Percentiles rank a stretch among this genome's conserved stretches.
These are phyloP conservation scores for Lepeophtheirus nordmannii DNA, from an alignment of 2,888 invertebrate species.

Conservation along the genomic window DNA sequence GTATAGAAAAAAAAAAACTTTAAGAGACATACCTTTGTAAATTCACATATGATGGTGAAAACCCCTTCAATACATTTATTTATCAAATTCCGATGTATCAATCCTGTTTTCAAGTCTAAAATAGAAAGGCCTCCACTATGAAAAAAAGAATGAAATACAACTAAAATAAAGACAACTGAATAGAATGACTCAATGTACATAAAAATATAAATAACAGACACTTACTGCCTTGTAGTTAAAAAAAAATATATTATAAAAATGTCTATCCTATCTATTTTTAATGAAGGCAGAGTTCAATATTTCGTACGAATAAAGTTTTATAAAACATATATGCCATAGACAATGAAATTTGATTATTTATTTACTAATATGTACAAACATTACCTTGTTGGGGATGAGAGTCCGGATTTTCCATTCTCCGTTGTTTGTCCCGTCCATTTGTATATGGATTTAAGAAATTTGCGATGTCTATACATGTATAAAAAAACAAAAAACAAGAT, in stretches of 20 bases:
- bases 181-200: too few species aligned
- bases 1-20: too few species aligned
- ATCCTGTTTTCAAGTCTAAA: constrained; percentile 5
- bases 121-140: constrained; percentile 2
- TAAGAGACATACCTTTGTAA: not conserved
- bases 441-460: not conserved
- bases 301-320: too few species aligned
- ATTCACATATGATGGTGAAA: not conserved
- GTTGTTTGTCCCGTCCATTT: constrained; percentile 10
- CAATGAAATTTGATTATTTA: too few species aligned
- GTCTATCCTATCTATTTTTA: too few species aligned
- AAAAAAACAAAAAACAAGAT: not conserved
- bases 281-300: too few species aligned
- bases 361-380: too few species aligned
- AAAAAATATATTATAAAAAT: too few species aligned
- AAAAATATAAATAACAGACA: too few species aligned
- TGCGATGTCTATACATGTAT: not conserved
- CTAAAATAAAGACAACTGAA: too few species aligned
- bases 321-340: too few species aligned
- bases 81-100: not conserved
- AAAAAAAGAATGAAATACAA: not conserved
- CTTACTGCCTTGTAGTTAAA: too few species aligned
- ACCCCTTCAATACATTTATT: constrained; percentile 2
- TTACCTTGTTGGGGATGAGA: constrained; percentile 14
- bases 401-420: not conserved